These are phyloP conservation scores for Parnassius apollo DNA, from an alignment of 2,888 invertebrate genomes.

Conservation along the genomic window DNA sequence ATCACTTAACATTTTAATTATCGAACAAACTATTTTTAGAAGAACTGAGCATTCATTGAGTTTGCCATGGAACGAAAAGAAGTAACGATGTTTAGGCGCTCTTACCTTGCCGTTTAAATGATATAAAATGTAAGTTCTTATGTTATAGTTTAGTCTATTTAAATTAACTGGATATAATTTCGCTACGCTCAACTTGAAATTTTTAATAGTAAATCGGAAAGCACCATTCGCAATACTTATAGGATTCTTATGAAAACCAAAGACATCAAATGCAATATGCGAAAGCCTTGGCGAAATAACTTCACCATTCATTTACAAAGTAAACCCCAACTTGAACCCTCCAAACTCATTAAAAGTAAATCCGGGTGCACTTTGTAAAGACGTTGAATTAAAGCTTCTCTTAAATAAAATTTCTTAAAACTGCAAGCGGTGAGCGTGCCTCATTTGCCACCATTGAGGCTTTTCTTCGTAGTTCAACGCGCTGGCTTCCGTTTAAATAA, in stretches of 20 bases:
- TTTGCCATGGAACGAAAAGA: no score
- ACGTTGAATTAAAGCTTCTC: conserved; percentile 73
- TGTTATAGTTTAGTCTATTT: no score
- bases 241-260: conserved; percentile 33
- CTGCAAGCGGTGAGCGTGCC: conserved; percentile 66
- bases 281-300: conserved; percentile 42
- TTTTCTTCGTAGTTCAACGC: conserved; percentile 59
- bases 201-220: no score
- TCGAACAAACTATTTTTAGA: no score
- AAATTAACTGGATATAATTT: no score
- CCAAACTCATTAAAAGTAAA: conserved; percentile 80
- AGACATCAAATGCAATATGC: conserved; percentile 36
- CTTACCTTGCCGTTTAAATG: no score
- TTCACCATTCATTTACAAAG: conserved; percentile 68
- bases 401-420: conserved; percentile 72
- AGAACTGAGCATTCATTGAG: no score
- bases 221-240: no score
- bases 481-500: conserved; percentile 57
- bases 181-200: no score
- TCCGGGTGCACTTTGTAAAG: conserved; percentile 76
- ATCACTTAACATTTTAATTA: no score
- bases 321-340: conserved; percentile 71
- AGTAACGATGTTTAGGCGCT: no score
- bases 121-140: no score
- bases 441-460: conserved; percentile 77